These are phyloP conservation scores for Zhuqinia jingwanae DNA, from an alignment of 2,888 invertebrate genomes.

Conservation along the genomic window DNA sequence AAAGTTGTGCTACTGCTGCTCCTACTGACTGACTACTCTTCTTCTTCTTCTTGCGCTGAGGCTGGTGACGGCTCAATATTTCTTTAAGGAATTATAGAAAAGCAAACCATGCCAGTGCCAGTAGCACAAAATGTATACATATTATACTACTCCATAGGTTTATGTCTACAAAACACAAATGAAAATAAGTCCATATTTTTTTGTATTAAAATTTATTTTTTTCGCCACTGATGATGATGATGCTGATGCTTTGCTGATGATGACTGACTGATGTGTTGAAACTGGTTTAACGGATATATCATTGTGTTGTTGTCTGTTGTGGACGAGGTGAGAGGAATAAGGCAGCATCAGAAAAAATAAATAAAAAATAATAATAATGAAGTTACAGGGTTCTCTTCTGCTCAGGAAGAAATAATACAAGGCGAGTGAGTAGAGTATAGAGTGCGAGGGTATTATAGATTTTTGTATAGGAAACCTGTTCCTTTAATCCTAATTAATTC, in stretches of 20 bases:
- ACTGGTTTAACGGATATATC: conserved; percentile 77
- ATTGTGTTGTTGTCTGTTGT: neutral
- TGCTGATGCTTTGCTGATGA: no score
- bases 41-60: neutral
- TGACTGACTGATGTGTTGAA: conserved; percentile 62
- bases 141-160: neutral
- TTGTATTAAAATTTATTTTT: conserved; percentile 5
- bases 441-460: neutral
- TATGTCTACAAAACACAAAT: neutral
- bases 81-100: conserved; percentile 53
- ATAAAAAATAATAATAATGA: conserved; percentile 54
- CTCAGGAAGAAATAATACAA: conserved; percentile 37
- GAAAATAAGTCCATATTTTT: conserved; percentile 18
- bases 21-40: no score
- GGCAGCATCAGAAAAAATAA: no score
- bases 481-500: conserved; percentile 79
- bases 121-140: neutral
- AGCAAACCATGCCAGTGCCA: conserved; percentile 46
- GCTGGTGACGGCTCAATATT: conserved; percentile 46
- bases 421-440: conserved; percentile 7
- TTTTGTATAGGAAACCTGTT: conserved; percentile 76
- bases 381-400: conserved; percentile 14
- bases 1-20: neutral
- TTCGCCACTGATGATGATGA: conserved; percentile 44
- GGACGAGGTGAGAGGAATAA: conserved; percentile 24